These are phyloP conservation scores for Paramormyrops hopkinsi DNA, from an alignment of 2,797 vertebrate species.

Conservation along the genomic window DNA sequence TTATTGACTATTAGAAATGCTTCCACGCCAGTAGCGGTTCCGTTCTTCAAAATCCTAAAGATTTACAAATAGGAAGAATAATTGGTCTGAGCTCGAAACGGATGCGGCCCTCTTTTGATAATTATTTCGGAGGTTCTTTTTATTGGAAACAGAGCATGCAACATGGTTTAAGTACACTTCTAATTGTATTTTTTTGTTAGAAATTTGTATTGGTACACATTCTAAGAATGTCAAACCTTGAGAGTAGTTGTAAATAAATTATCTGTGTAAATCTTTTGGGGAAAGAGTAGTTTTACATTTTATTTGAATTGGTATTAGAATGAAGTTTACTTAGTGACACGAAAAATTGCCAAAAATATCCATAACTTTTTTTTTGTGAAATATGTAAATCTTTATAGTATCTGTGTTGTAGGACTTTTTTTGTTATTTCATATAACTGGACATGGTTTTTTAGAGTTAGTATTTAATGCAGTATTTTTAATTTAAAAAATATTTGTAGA, in stretches of 20 bases:
- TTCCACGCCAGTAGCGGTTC: constrained; percentile 87
- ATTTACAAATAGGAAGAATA: constrained; percentile 81
- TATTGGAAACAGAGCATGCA: constrained; percentile 43
- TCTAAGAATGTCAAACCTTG: constrained; percentile 13
- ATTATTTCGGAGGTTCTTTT: constrained; percentile 61
- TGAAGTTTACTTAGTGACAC: neutral
- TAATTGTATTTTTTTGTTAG: constrained; percentile 35
- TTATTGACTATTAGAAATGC: constrained; percentile 97
- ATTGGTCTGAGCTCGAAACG: constrained; percentile 62
- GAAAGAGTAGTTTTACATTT: neutral
- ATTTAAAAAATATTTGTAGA: neutral
- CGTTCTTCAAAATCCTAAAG: constrained; percentile 64
- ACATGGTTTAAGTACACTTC: constrained; percentile 26
- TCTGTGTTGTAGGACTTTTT: neutral
- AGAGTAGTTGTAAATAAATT: constrained; percentile 23
- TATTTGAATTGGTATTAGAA: neutral
- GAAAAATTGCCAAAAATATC: neutral
- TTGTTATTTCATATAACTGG: neutral
- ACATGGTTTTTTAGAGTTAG: neutral
- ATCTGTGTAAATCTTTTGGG: constrained; percentile 14
- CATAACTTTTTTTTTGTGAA: neutral
- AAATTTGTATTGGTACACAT: constrained; percentile 30
- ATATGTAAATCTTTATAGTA: neutral
- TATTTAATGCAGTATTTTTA: neutral
- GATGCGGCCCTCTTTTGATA: constrained; percentile 41